A percentile compares a stretch with the other conserved stretches of the same genome.
Conservation (phyloP, 2,113 vertebrate genomes). For the Gnathonemus longibarbis region DNA sequence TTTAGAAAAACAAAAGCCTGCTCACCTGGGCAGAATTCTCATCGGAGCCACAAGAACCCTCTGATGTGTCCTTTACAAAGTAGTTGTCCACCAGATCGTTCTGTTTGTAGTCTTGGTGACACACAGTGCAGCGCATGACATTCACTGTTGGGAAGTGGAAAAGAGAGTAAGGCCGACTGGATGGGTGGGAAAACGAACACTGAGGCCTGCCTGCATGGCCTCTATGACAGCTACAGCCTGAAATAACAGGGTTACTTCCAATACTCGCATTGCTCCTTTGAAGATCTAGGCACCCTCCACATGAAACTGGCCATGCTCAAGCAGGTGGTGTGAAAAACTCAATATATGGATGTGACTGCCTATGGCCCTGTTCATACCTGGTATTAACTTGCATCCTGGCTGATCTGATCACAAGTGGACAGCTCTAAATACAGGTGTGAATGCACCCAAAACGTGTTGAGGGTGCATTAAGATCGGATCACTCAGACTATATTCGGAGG, state of each 20-base stretch:
- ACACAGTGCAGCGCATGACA: constrained; percentile 86
- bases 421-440: no score
- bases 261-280: background rate
- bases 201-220: background rate
- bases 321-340: background rate
- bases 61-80: constrained; percentile 93
- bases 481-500: no score
- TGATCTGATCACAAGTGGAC: no score
- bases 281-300: background rate
- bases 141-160: constrained; percentile 64
- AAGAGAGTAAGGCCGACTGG: background rate
- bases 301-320: background rate
- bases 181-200: background rate
- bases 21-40: constrained; percentile 89
- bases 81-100: constrained; percentile 96
- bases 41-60: constrained; percentile 74
- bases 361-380: no score
- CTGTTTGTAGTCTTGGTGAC: constrained; percentile 93
- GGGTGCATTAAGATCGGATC: no score
- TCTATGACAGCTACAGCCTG: background rate
- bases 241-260: background rate
- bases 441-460: no score
- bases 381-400: no score
- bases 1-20: background rate
- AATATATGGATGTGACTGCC: background rate